phyloP scores from a whole-genome alignment of 2,888 invertebrate genomes.

The Mythimna pallens region DNA sequence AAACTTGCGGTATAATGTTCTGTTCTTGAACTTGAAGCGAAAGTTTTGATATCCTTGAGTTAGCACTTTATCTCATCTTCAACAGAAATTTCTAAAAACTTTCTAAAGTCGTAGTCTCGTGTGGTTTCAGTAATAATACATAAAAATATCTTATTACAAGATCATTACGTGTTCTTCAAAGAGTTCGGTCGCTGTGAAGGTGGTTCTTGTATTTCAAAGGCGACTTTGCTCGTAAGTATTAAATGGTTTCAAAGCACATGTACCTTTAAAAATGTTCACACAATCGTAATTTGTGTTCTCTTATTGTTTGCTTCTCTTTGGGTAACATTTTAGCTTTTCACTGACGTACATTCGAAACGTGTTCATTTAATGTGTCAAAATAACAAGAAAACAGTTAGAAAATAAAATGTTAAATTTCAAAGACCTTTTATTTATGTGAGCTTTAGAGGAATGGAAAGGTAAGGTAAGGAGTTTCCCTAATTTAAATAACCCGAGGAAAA shows the following conservation, averaged over 20 bases:
- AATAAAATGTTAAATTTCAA: slow-evolving; percentile 12
- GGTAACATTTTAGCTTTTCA: slow-evolving; percentile 19
- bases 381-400: slow-evolving; percentile 27
- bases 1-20: neutral
- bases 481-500: slow-evolving; percentile 42
- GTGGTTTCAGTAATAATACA: slow-evolving; percentile 45
- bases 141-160: slow-evolving; percentile 63
- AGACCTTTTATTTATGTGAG: neutral
- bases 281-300: slow-evolving; percentile 46
- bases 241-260: slow-evolving; percentile 46
- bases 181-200: slow-evolving; percentile 36
- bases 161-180: slow-evolving; percentile 64
- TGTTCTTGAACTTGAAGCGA: neutral
- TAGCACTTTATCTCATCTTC: slow-evolving; percentile 10
- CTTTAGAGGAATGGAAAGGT: neutral
- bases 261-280: slow-evolving; percentile 47
- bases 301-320: slow-evolving; percentile 33
- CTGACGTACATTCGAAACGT: slow-evolving; percentile 21
- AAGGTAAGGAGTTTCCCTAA: slow-evolving; percentile 33
- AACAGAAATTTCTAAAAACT: slow-evolving; percentile 30
- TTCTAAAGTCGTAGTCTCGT: slow-evolving; percentile 16
- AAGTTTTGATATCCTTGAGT: slow-evolving; percentile 45
- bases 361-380: slow-evolving; percentile 32
- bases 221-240: slow-evolving; percentile 51
- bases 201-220: slow-evolving; percentile 61